A percentile compares a stretch with the other conserved stretches of the same genome.
Conservation (phyloP, 2,797 vertebrate genomes). For the Protosalanx chinensis region DNA sequence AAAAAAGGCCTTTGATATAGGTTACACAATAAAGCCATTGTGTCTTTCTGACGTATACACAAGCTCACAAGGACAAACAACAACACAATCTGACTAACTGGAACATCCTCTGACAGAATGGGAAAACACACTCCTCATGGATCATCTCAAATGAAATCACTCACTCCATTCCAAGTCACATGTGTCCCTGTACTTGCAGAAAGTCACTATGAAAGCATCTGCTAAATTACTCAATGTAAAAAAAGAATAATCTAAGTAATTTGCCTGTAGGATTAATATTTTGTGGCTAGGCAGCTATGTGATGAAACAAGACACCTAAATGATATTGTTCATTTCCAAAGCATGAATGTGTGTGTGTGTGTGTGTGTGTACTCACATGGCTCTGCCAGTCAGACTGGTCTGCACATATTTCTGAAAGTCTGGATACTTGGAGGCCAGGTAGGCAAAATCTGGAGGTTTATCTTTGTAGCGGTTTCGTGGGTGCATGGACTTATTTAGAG, state of each 20-base stretch:
- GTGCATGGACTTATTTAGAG: constrained; percentile 88
- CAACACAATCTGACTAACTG: neutral
- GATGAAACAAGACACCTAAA: neutral
- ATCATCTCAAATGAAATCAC: neutral
- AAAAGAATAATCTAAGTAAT: too few relatives aligned
- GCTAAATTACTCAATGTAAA: too few relatives aligned
- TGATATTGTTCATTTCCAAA: neutral
- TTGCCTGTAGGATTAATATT: too few relatives aligned
- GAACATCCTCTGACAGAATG: neutral
- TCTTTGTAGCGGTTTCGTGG: constrained; percentile 89
- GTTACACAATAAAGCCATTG: too few relatives aligned
- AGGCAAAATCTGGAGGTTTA: constrained; percentile 85
- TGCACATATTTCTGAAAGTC: constrained; percentile 86
- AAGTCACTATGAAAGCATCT: too few relatives aligned
- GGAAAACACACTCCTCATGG: too few relatives aligned
- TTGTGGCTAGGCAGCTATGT: too few relatives aligned
- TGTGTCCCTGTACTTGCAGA: neutral
- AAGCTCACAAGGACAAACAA: neutral
- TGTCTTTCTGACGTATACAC: neutral
- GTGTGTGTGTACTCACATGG: constrained; percentile 69
- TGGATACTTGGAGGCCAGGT: constrained; percentile 85
- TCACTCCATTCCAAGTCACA: neutral
- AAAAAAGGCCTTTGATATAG: too few relatives aligned
- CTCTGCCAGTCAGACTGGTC: constrained; percentile 77
- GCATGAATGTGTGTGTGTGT: neutral